Conservation (phyloP, 1,140 invertebrate species). For the Drosophila yakuba region DNA sequence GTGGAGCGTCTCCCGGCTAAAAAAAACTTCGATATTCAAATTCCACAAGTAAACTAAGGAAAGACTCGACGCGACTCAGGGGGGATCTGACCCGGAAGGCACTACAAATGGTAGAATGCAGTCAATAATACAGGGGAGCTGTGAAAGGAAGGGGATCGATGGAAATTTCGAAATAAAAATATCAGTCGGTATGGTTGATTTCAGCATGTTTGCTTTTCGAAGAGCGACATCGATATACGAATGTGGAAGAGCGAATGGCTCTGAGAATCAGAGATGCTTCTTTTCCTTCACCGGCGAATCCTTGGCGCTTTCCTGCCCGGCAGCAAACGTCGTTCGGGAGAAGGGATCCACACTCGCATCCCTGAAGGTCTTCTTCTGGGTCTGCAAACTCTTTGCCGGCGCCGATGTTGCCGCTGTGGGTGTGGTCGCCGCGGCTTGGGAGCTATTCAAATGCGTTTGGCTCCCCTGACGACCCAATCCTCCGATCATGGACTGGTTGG, state of each 20-base stretch:
- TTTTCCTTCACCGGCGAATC: slow-evolving; percentile 38
- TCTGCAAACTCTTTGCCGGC: neutral
- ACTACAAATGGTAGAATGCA: slow-evolving; percentile 60
- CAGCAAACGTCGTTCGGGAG: slow-evolving; percentile 12
- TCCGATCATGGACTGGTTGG: slow-evolving; percentile 22
- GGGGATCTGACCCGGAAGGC: slow-evolving; percentile 55
- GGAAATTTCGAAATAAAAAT: slow-evolving; percentile 69
- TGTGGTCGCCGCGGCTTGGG: too few species aligned
- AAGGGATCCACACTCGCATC: slow-evolving; percentile 39
- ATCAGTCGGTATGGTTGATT: slow-evolving; percentile 70
- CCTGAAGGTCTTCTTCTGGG: slow-evolving; percentile 6
- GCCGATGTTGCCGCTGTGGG: neutral
- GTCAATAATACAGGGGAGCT: slow-evolving; percentile 14
- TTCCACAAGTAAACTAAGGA: slow-evolving; percentile 32
- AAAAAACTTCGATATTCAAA: slow-evolving; percentile 15
- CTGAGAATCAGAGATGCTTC: slow-evolving; percentile 56
- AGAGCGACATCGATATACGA: slow-evolving; percentile 42
- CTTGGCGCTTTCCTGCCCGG: neutral
- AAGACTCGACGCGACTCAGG: slow-evolving; percentile 9
- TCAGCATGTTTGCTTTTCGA: slow-evolving; percentile 45
- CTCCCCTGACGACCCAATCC: neutral
- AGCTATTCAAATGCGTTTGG: neutral
- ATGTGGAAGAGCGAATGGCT: slow-evolving; percentile 43
- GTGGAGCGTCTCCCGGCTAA: slow-evolving; percentile 22
- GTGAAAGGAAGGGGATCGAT: slow-evolving; percentile 6